phyloP scores from a whole-genome alignment of 1,140 invertebrate genomes.

The Drepana arcuata region DNA sequence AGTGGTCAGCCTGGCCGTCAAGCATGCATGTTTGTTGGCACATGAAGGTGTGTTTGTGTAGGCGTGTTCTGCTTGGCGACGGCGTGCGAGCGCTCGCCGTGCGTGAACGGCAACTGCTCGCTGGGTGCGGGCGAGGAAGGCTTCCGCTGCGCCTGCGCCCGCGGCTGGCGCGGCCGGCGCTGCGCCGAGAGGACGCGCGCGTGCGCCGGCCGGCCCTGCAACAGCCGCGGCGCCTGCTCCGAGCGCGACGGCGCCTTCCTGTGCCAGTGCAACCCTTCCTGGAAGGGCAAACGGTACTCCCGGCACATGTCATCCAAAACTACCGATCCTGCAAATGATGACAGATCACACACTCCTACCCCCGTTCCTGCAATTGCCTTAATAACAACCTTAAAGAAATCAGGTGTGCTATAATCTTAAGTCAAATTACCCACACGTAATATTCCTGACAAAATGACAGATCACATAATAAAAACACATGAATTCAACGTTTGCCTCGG shows the following conservation, averaged over 20 bases:
- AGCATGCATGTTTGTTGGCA: not conserved
- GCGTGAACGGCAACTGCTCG: conserved; percentile 79
- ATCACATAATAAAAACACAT: too few relatives aligned
- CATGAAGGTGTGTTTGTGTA: too few relatives aligned
- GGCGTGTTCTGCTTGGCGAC: conserved; percentile 80
- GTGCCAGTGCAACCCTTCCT: conserved; percentile 82
- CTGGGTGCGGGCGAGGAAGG: conserved; percentile 33
- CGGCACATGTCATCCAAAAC: too few relatives aligned
- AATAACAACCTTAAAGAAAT: too few relatives aligned
- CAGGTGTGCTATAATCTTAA: too few relatives aligned
- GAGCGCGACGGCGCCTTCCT: conserved; percentile 76
- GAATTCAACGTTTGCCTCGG: too few relatives aligned
- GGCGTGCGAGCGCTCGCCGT: conserved; percentile 80
- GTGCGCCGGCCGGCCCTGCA: conserved; percentile 80
- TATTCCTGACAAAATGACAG: too few relatives aligned
- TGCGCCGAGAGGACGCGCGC: conserved; percentile 78
- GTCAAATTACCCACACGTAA: too few relatives aligned
- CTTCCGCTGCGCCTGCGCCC: conserved; percentile 73
- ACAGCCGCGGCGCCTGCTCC: conserved; percentile 78
- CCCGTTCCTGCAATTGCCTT: too few relatives aligned
- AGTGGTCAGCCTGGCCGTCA: too few relatives aligned
- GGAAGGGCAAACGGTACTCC: conserved; percentile 76
- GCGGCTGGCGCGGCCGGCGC: conserved; percentile 76
- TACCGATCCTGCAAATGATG: too few relatives aligned
- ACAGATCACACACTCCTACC: too few relatives aligned